phyloP scores from a whole-genome alignment of 2,113 vertebrate species.

The Rhombomys opimus region DNA sequence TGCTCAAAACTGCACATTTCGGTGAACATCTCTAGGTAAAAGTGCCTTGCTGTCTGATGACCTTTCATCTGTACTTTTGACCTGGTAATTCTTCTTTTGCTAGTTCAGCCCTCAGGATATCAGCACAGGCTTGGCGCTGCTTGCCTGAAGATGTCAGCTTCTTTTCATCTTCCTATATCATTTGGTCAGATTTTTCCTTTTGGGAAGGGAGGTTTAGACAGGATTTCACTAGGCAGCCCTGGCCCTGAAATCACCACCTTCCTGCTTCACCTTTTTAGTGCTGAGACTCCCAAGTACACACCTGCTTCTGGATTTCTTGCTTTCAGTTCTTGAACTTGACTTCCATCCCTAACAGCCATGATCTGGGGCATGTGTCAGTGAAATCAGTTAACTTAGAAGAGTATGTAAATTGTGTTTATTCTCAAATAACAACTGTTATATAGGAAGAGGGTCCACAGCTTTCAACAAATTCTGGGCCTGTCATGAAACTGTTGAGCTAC shows the following conservation, averaged over 20 bases:
- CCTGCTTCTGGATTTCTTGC: background rate
- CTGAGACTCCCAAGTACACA: background rate
- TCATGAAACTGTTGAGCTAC: conserved; percentile 1
- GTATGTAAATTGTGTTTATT: background rate
- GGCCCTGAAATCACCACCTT: background rate
- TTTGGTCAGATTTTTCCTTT: background rate
- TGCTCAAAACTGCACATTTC: background rate
- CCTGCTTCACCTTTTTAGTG: background rate
- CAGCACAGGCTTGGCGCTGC: background rate
- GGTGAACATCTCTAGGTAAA: background rate
- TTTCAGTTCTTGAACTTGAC: background rate
- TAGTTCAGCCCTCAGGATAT: background rate
- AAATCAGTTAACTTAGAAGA: background rate
- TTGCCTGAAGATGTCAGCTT: background rate
- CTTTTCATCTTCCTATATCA: background rate
- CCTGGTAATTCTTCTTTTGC: conserved; percentile 7
- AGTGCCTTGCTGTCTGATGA: background rate
- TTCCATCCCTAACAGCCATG: background rate
- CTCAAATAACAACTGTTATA: background rate
- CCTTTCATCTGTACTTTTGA: background rate
- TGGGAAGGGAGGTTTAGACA: background rate
- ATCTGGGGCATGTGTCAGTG: background rate
- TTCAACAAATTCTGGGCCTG: background rate
- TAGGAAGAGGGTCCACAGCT: background rate
- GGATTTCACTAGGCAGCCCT: background rate